These are phyloP conservation scores for Balaeniceps rex DNA, from an alignment of 2,113 vertebrate species.

Conservation along the genomic window DNA sequence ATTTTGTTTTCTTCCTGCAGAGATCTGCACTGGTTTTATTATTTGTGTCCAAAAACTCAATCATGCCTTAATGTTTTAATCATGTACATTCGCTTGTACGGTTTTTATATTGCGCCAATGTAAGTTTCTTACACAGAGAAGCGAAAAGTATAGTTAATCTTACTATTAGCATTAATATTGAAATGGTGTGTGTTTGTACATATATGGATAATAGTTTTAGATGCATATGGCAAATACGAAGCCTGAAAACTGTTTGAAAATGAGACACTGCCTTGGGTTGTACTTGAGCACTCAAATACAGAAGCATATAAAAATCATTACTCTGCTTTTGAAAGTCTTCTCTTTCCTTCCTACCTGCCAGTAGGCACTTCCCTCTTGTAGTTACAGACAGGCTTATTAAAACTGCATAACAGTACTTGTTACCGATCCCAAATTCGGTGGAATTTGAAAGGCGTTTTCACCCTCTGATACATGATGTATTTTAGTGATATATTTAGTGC, in stretches of 20 bases:
- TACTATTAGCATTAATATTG: neutral
- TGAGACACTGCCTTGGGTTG: neutral
- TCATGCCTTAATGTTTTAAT: neutral
- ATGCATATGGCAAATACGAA: fast-evolving
- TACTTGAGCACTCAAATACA: neutral
- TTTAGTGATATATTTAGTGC: neutral
- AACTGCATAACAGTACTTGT: fast-evolving
- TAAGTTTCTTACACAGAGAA: neutral
- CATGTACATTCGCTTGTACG: neutral
- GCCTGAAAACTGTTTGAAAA: neutral
- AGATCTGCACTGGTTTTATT: neutral
- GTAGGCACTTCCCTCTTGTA: neutral
- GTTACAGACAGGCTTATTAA: neutral
- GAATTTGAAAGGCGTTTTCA: neutral
- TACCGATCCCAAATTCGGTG: neutral
- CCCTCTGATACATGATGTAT: neutral
- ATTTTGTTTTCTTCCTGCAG: neutral
- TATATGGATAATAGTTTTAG: neutral
- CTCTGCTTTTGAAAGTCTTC: neutral
- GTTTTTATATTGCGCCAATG: neutral
- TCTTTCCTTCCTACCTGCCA: neutral
- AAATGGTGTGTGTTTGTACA: neutral
- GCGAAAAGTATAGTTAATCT: neutral
- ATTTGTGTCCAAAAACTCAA: neutral
- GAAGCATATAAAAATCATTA: neutral